Evolutionary conservation across 1,140 invertebrate species (phyloP).

Genomic region (Cherax quadricarinatus): DNA sequence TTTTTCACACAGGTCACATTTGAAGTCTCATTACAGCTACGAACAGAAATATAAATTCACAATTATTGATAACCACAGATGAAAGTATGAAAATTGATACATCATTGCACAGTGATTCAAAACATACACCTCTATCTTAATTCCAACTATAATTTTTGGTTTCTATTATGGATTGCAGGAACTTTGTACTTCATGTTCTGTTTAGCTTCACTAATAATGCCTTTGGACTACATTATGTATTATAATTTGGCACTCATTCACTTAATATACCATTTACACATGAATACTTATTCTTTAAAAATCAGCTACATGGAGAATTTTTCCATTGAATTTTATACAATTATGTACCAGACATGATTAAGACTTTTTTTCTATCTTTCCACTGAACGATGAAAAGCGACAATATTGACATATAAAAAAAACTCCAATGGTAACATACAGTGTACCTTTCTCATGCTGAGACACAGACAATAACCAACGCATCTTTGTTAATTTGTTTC

Average conservation of each 20-base stretch:
- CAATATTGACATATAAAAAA: not conserved
- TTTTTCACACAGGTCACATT: too few relatives aligned
- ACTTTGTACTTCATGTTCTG: slow-evolving; percentile 15
- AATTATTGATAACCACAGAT: not conserved
- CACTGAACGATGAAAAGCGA: not conserved
- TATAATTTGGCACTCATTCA: slow-evolving; percentile 40
- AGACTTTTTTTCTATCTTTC: not conserved
- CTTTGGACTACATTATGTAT: slow-evolving; percentile 16
- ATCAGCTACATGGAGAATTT: not conserved
- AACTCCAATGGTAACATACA: too few relatives aligned
- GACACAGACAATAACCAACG: not conserved
- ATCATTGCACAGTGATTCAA: not conserved
- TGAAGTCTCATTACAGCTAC: too few relatives aligned
- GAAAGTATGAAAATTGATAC: not conserved
- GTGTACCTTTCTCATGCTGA: not conserved
- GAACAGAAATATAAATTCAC: too few relatives aligned
- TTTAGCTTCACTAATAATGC: slow-evolving; percentile 16
- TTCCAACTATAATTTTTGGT: not conserved
- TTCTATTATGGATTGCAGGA: not conserved
- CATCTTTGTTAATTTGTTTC: not conserved
- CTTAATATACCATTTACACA: not conserved
- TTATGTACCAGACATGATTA: not conserved
- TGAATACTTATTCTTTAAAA: not conserved
- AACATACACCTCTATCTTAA: too few relatives aligned
- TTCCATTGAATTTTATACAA: not conserved